phyloP scores from a whole-genome alignment of 2,113 vertebrate species.

The cattle (Bos taurus) region ARS-UCD2.0 NC_037328.1:115854001-115854500 shows the following conservation, averaged over 20 bases:
- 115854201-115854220: neutral
- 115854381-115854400: neutral
- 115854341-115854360: neutral
- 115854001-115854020: neutral
- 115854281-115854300: neutral
- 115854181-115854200: neutral
- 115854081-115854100: neutral
- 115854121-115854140: neutral
- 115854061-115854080: neutral
- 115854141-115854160: neutral
- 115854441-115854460: neutral
- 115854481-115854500: neutral
- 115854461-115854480: neutral
- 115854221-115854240: neutral
- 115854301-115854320: neutral
- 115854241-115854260: accelerated
- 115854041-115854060: neutral
- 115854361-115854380: neutral
- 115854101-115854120: neutral
- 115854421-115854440: neutral
- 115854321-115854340: neutral
- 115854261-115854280: neutral
- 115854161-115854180: neutral
- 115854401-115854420: neutral
- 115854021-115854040: neutral